Conservation (phyloP, 2,888 invertebrate species). For the Zaprionus obscuricornis region DNA sequence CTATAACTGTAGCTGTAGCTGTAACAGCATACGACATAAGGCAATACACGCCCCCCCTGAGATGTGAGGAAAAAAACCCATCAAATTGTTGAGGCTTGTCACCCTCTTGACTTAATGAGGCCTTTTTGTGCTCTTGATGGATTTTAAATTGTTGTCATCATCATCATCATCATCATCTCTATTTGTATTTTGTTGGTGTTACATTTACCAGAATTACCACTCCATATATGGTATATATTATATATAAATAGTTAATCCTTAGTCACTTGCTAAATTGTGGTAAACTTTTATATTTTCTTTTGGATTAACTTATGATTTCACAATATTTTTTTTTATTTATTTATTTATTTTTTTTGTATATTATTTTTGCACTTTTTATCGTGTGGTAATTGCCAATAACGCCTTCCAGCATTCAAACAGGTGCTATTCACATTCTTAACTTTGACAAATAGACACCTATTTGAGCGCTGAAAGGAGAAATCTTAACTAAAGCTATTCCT, state of each 20-base stretch:
- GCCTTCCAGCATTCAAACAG: constrained; percentile 19
- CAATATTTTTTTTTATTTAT: too few species aligned
- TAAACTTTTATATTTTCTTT: too few species aligned
- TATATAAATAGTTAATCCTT: too few species aligned
- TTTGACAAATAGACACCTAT: neutral
- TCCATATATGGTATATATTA: neutral
- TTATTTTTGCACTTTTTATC: too few species aligned
- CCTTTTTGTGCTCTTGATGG: constrained; percentile 79
- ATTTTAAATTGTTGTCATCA: constrained; percentile 81
- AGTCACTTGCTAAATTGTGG: too few species aligned
- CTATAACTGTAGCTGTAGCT: too few species aligned
- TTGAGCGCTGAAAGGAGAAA: constrained; percentile 12
- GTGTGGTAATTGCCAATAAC: too few species aligned
- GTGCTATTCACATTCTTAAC: constrained; percentile 2
- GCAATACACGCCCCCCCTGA: constrained; percentile 46
- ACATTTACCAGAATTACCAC: neutral
- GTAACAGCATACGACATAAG: constrained; percentile 35
- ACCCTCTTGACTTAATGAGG: constrained; percentile 81
- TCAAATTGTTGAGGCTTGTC: constrained; percentile 48
- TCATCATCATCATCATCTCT: constrained; percentile 80
- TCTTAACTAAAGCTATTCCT: too few species aligned
- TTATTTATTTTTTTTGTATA: too few species aligned
- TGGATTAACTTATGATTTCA: too few species aligned
- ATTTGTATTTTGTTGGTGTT: constrained; percentile 48
- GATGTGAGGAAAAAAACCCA: too few species aligned